Evolutionary conservation across 2,797 vertebrate species (phyloP).

Genomic region (Onychomys arenicola): DNA sequence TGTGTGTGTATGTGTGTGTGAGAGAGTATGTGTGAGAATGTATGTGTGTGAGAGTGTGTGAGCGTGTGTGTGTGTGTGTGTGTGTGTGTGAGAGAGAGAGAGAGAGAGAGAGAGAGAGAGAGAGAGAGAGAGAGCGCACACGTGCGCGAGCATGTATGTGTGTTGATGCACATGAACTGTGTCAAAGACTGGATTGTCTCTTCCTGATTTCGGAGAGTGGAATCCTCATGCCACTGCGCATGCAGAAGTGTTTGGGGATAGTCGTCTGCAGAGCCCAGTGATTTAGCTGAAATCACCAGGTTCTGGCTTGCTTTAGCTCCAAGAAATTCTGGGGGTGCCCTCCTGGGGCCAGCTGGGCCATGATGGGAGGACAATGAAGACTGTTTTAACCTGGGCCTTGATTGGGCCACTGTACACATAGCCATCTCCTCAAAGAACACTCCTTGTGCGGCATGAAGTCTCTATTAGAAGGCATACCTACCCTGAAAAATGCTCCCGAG

Average conservation of each 20-base stretch:
- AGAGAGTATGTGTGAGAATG: too few species aligned
- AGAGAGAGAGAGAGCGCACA: too few species aligned
- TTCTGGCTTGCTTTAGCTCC: neutral
- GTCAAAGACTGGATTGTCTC: neutral
- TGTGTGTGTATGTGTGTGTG: too few species aligned
- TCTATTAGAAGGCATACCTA: neutral
- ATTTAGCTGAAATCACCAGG: neutral
- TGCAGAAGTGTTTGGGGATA: neutral
- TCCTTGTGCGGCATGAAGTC: neutral
- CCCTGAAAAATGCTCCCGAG: slow-evolving; percentile 43
- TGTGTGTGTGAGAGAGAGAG: too few species aligned
- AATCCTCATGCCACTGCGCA: neutral
- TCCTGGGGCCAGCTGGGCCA: neutral
- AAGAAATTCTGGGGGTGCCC: neutral
- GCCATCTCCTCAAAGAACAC: neutral
- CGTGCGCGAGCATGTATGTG: neutral
- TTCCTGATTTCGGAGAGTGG: neutral
- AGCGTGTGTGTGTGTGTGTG: too few species aligned
- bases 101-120: too few species aligned
- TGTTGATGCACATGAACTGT: neutral
- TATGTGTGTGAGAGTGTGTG: too few species aligned
- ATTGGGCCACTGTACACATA: neutral
- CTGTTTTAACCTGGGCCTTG: neutral
- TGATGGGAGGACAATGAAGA: neutral
- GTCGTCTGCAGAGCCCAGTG: neutral